Evolutionary conservation across 1,140 invertebrate species (phyloP), one percentile per base, ranked within the genome.

Genomic region (Mizuhopecten yessoensis): DNA sequence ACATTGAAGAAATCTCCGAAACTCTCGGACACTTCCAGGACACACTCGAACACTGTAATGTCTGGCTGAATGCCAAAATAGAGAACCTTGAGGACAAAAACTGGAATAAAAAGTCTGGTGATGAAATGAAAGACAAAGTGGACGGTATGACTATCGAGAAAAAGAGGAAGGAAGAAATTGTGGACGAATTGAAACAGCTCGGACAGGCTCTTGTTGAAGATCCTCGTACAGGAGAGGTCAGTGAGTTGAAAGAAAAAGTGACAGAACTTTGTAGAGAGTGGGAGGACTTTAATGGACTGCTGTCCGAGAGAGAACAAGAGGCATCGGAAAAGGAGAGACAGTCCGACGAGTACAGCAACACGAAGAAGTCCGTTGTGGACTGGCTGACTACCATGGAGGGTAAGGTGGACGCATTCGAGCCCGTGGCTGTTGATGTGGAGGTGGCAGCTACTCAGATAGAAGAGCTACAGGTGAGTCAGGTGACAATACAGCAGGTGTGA

Each of bases 341-440:
- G 92, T 97, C 98, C 34, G 97, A 97, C 90, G 98, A 98, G 33
- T 99, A 99, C 95, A 98, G 99, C 94, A 97, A 97, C 29, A 97
- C 99, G 11, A 97, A 98, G 92, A 98, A 98, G 92, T 98, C 99
- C 95, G 98, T 99, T 0, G 95, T 98, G 0, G 98, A 98, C 49
- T 99, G 99, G 99, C 97, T 99, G 20, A 97, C 97, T 20, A 97
- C 96, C 10, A 98, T 98, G 93, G 99, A 99, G 95, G 97, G 97
- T 34, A 97, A 97, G 97, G 97, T 95, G 49, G 97, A 97, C 94
- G 97, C 97, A 34, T 96, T 99, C 23, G 97, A 98, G 90, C 98
- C 98, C 0, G 98, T 99, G 0, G 98, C 98, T 15, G 97, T 99
- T 23, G 98, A 99, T 95, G 96, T 98, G 91, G 98, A 99, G 86